A percentile compares a stretch with the other conserved stretches of the same genome.
phyloP scores from a whole-genome alignment of 2,888 invertebrate species.

The Prosapia bicincta region DNA sequence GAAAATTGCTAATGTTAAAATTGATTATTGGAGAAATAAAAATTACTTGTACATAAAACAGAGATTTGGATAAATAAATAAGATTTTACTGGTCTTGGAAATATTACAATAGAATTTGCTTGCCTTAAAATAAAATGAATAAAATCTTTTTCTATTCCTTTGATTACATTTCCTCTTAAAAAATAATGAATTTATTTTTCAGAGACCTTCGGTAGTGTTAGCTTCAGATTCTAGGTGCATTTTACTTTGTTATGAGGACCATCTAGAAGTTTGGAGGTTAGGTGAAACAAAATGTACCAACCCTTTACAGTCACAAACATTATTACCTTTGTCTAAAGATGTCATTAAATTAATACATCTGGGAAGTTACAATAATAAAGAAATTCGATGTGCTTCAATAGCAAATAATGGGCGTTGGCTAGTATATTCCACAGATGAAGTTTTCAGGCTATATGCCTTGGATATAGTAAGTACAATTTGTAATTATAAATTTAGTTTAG shows the following conservation, averaged over 20 bases:
- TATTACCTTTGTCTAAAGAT: slow-evolving; percentile 43
- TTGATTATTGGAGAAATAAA: too few relatives aligned
- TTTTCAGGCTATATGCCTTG: slow-evolving; percentile 61
- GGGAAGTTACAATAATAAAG: slow-evolving; percentile 60
- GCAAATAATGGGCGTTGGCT: slow-evolving; percentile 69
- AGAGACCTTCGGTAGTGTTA: slow-evolving; percentile 41
- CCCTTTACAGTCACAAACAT: background rate
- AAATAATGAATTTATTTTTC: slow-evolving; percentile 24
- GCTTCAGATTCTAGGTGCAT: slow-evolving; percentile 44
- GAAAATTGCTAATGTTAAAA: too few relatives aligned
- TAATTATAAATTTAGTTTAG: too few relatives aligned
- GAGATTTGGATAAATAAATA: too few relatives aligned
- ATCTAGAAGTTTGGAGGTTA: slow-evolving; percentile 47
- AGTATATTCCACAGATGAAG: slow-evolving; percentile 66
- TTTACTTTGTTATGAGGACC: slow-evolving; percentile 44
- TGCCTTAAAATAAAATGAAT: too few relatives aligned
- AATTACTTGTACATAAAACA: too few relatives aligned
- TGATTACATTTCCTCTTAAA: background rate
- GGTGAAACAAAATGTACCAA: slow-evolving; percentile 13
- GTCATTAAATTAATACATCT: slow-evolving; percentile 68
- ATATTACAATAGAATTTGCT: too few relatives aligned
- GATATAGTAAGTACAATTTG: slow-evolving; percentile 30
- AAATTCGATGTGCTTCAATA: slow-evolving; percentile 66
- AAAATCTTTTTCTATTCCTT: background rate
- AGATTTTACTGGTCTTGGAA: too few relatives aligned